Base-by-base conservation (phyloP, 2,888 invertebrate species). In the Aphodius sticticus region DNA sequence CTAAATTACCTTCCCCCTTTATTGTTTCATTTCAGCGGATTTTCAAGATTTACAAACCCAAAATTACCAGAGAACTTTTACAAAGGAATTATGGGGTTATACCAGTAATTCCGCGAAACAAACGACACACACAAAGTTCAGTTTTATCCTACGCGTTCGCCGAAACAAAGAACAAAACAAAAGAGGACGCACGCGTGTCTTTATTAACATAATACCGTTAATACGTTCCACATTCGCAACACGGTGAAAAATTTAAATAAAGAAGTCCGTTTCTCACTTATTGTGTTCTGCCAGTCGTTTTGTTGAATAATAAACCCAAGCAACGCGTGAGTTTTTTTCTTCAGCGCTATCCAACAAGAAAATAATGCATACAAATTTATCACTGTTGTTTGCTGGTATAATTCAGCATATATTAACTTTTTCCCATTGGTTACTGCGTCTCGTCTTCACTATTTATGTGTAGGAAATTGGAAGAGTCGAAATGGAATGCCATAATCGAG, bases 361-460 rank as follows among this genome's bases (percentile, higher is more conserved):
- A 77, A 77, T 81, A 81, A 81, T 81, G 81, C 79, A 81, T 79
- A 80, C 81, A 80, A 80, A 81, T 81, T 81, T 80, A 81, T 81
- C 79, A 76, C 78, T 76, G 81, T 78, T 81, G 79, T 81, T 81
- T 81, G 79, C 80, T 78, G 76, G 77, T 78, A 74, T 74, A 78
- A 78, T 81, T 78, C 69, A 77, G 79, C 79, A 81, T 81, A 81
- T 77, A 81, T 80, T 80, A 81, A 77, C 80, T 74, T 74, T 74
- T 26, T 36, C n/a, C n/a, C 35, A n/a, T 37, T 26, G 74, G 26
- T 36, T 74, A 26, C n/a, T 74, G 74, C 37, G 74, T 37, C 74
- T 35, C 35, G 14, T 35, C 35, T 71, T 16, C 71, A 35, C 71
- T 26, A 71, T 71, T 14, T 71, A 71, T 71, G 26, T 35, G 35